These are phyloP conservation scores for Myopa tessellatipennis DNA, from an alignment of 2,888 invertebrate genomes.

Conservation along the genomic window DNA sequence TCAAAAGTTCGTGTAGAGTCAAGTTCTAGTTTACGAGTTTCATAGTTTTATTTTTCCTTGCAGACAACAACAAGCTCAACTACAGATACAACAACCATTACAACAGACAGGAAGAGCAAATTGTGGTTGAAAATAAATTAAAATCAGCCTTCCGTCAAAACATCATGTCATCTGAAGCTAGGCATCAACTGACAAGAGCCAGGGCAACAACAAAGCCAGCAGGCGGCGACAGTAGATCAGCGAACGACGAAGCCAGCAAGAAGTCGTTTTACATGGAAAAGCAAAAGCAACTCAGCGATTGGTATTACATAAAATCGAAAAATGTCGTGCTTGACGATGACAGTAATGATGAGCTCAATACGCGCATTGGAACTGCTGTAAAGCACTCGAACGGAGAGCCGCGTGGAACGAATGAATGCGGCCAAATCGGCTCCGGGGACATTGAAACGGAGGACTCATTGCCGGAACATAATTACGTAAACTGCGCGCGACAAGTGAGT, in stretches of 20 bases:
- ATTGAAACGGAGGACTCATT: slow-evolving; percentile 13
- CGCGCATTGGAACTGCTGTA: not conserved
- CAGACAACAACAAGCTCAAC: slow-evolving; percentile 15
- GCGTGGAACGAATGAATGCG: slow-evolving; percentile 9
- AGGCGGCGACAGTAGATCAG: not conserved
- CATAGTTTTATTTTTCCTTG: slow-evolving; percentile 1
- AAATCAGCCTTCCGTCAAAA: not conserved
- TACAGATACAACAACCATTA: not conserved
- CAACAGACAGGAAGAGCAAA: slow-evolving; percentile 11
- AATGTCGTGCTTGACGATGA: slow-evolving; percentile 1
- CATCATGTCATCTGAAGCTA: slow-evolving; percentile 8
- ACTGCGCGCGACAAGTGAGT: slow-evolving; percentile 7
- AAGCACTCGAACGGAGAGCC: not conserved
- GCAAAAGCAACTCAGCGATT: slow-evolving; percentile 55
- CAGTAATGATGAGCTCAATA: not conserved
- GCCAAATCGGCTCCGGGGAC: not conserved
- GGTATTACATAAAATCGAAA: slow-evolving; percentile 56
- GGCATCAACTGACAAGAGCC: not conserved
- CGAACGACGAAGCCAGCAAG: slow-evolving; percentile 42
- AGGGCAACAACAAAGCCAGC: slow-evolving; percentile 36
- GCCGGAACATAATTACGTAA: slow-evolving; percentile 31
- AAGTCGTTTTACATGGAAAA: slow-evolving; percentile 51
- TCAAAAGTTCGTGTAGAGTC: too few species aligned
- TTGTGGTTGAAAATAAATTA: slow-evolving; percentile 11
- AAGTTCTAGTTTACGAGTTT: not conserved